Conservation (phyloP, 1,140 invertebrate genomes). For the Drosophila miranda region DNA sequence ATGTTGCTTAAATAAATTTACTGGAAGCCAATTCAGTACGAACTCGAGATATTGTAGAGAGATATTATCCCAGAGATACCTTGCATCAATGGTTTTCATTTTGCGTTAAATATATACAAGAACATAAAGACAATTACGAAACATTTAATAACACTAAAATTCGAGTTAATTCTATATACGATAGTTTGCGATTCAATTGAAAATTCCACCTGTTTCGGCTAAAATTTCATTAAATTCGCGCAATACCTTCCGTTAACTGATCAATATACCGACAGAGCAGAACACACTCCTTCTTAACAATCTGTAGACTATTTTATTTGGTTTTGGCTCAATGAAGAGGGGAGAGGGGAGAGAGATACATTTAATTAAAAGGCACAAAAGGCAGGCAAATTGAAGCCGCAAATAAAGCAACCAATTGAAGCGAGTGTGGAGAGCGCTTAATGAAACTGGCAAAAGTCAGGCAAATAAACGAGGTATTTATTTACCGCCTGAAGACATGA, state of each 20-base stretch:
- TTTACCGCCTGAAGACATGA: conserved; percentile 59
- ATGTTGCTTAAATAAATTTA: too few relatives aligned
- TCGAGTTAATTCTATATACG: too few relatives aligned
- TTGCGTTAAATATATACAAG: too few relatives aligned
- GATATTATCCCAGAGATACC: too few relatives aligned
- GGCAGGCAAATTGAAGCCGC: conserved; percentile 63
- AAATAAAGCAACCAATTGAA: conserved; percentile 79
- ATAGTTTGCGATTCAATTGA: conserved; percentile 5
- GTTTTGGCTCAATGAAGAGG: conserved; percentile 19
- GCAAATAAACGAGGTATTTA: conserved; percentile 78
- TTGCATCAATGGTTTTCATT: too few relatives aligned
- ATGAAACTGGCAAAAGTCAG: conserved; percentile 56
- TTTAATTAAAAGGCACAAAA: conserved; percentile 72
- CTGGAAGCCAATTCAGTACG: too few relatives aligned
- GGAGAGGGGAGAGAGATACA: background rate
- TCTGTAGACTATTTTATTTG: conserved; percentile 48
- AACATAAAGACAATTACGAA: too few relatives aligned
- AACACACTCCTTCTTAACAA: conserved; percentile 16
- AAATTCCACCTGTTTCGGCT: conserved; percentile 29
- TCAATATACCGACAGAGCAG: conserved; percentile 41
- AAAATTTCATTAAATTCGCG: conserved; percentile 34
- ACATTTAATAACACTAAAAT: too few relatives aligned
- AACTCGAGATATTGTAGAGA: too few relatives aligned
- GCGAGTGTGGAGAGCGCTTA: conserved; percentile 59
- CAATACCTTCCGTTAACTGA: background rate